A percentile compares a stretch with the other conserved stretches of the same genome.
Evolutionary conservation across 2,113 vertebrate species (phyloP).

Genomic region (Chloebia gouldiae): DNA sequence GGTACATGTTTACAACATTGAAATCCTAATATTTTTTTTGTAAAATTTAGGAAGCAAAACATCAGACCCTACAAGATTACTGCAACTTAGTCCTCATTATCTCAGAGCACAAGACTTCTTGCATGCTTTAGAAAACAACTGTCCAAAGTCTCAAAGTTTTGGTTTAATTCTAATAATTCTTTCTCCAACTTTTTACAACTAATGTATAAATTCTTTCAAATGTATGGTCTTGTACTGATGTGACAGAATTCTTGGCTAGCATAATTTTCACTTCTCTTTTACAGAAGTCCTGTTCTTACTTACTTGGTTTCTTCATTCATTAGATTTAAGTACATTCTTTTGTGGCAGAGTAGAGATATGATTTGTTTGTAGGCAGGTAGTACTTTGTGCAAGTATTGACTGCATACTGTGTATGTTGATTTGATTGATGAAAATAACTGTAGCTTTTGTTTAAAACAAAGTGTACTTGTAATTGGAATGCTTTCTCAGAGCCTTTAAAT

Average conservation of each 20-base stretch:
- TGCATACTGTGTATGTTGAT: background rate
- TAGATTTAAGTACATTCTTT: background rate
- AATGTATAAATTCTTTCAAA: background rate
- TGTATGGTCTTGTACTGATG: background rate
- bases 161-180: background rate
- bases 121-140: background rate
- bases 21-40: background rate
- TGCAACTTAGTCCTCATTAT: background rate
- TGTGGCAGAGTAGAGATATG: background rate
- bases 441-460: slow-evolving; percentile 7
- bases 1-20: background rate
- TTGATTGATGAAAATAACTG: slow-evolving; percentile 32
- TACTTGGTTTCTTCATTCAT: background rate
- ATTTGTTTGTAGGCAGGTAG: background rate
- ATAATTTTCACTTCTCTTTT: background rate
- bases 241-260: background rate
- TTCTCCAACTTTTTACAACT: background rate
- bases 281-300: background rate
- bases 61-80: background rate
- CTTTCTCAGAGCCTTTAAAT: background rate
- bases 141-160: background rate
- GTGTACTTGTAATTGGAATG: background rate
- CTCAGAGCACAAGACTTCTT: background rate
- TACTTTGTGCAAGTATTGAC: background rate
- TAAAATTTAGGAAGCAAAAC: background rate